phyloP scores from a whole-genome alignment of 2,113 vertebrate genomes.

The Scatophagus argus region DNA sequence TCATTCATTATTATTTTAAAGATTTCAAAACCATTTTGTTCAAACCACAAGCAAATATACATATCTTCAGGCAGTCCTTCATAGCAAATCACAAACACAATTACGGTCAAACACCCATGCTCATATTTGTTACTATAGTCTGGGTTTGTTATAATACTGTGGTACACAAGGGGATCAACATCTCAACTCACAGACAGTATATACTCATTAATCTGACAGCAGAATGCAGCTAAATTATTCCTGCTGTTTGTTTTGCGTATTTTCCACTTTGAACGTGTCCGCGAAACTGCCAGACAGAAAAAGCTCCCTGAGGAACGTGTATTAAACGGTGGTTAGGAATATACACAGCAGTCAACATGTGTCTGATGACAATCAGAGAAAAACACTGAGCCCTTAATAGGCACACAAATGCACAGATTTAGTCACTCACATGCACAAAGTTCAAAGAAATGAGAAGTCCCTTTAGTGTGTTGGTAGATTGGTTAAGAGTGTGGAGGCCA shows the following conservation, averaged over 20 bases:
- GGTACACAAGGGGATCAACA: constrained; percentile 35
- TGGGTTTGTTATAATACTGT: constrained; percentile 40
- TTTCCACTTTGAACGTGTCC: not conserved
- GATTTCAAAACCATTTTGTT: constrained; percentile 6
- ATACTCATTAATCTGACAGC: constrained; percentile 46
- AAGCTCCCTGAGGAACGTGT: constrained; percentile 9
- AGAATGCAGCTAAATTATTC: constrained; percentile 21
- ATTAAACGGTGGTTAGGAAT: not conserved
- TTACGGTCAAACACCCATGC: constrained; percentile 18
- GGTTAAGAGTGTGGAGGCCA: constrained; percentile 26
- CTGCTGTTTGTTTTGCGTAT: constrained; percentile 7
- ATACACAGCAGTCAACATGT: not conserved
- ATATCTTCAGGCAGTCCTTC: constrained; percentile 12
- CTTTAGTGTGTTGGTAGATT: constrained; percentile 1
- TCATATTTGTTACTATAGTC: constrained; percentile 17
- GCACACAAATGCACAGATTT: constrained; percentile 4
- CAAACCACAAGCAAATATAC: constrained; percentile 2
- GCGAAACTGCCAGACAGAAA: constrained; percentile 9
- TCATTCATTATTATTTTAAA: constrained; percentile 1
- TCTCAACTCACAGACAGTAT: constrained; percentile 24
- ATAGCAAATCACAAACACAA: constrained; percentile 7
- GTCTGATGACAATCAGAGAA: constrained; percentile 17
- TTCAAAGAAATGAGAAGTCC: constrained; percentile 9
- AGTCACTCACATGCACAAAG: constrained; percentile 7
- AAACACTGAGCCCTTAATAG: not conserved